Conservation (phyloP, 2,888 invertebrate species). For the Iselma pallidipennis region DNA sequence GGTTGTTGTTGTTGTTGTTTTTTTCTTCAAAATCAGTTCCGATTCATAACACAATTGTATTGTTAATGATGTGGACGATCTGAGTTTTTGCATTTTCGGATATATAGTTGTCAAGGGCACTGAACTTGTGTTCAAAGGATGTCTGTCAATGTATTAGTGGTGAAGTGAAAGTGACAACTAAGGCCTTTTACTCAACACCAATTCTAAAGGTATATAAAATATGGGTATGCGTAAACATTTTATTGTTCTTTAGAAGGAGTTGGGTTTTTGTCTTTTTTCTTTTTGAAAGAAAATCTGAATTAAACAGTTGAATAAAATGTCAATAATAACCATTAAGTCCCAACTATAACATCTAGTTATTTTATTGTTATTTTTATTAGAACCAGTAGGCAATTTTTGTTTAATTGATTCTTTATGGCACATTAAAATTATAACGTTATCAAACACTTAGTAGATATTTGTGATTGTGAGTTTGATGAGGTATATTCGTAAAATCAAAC, state of each 20-base stretch:
- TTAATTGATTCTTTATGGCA: slow-evolving; percentile 5
- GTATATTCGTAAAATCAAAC: not conserved
- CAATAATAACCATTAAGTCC: not conserved
- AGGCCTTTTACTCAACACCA: slow-evolving; percentile 12
- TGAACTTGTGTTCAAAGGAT: slow-evolving; percentile 35
- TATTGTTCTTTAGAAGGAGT: not conserved
- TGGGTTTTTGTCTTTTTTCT: not conserved
- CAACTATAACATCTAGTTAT: not conserved
- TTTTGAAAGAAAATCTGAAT: no score
- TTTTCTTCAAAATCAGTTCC: slow-evolving; percentile 37
- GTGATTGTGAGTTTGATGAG: not conserved
- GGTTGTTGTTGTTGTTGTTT: no score
- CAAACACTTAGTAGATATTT: not conserved
- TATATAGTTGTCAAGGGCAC: slow-evolving; percentile 36
- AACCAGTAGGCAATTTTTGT: slow-evolving; percentile 7
- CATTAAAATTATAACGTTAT: slow-evolving; percentile 5
- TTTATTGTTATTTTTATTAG: slow-evolving; percentile 23
- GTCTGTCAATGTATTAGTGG: slow-evolving; percentile 7
- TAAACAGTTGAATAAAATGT: not conserved
- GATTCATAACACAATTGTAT: slow-evolving; percentile 44
- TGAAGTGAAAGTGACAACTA: slow-evolving; percentile 37
- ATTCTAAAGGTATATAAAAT: not conserved
- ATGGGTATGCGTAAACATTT: not conserved
- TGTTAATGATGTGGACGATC: slow-evolving; percentile 39
- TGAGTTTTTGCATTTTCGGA: slow-evolving; percentile 36